Evolutionary conservation across 1,140 invertebrate genomes (phyloP).

Genomic region (Heliconius nattereri): DNA sequence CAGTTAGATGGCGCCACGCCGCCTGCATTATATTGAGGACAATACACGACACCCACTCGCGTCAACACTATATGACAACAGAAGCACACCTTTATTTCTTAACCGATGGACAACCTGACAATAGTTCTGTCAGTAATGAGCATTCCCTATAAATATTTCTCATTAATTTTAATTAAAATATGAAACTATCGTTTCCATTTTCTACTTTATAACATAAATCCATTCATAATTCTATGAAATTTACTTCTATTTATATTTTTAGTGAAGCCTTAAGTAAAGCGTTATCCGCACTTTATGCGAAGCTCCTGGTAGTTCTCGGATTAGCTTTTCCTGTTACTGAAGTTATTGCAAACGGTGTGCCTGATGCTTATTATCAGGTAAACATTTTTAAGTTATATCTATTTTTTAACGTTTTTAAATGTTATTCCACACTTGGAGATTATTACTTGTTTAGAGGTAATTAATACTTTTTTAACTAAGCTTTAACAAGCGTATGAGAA

Average conservation of each 20-base stretch:
- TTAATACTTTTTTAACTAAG: too few relatives aligned
- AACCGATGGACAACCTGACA: constrained; percentile 59
- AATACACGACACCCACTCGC: constrained; percentile 48
- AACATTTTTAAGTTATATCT: too few relatives aligned
- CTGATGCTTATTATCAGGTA: constrained; percentile 85
- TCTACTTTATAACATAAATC: not conserved
- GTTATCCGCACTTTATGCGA: constrained; percentile 89
- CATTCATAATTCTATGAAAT: not conserved
- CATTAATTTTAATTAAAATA: constrained; percentile 54
- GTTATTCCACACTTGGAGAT: too few relatives aligned
- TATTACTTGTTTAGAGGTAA: too few relatives aligned
- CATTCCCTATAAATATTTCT: constrained; percentile 46
- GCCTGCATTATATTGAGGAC: constrained; percentile 49
- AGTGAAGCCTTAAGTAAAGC: constrained; percentile 82
- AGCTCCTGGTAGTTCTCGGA: constrained; percentile 89
- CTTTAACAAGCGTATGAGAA: too few relatives aligned
- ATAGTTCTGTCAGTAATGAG: constrained; percentile 44
- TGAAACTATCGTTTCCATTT: constrained; percentile 24
- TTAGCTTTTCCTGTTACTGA: constrained; percentile 87
- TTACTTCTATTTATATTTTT: constrained; percentile 37
- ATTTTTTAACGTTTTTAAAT: too few relatives aligned
- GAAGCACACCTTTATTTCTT: constrained; percentile 60
- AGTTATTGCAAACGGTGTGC: constrained; percentile 85
- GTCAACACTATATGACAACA: constrained; percentile 49
- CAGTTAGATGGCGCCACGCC: constrained; percentile 39